phyloP scores from a whole-genome alignment of 2,113 vertebrate genomes.

The Tiliqua scincoides region DNA sequence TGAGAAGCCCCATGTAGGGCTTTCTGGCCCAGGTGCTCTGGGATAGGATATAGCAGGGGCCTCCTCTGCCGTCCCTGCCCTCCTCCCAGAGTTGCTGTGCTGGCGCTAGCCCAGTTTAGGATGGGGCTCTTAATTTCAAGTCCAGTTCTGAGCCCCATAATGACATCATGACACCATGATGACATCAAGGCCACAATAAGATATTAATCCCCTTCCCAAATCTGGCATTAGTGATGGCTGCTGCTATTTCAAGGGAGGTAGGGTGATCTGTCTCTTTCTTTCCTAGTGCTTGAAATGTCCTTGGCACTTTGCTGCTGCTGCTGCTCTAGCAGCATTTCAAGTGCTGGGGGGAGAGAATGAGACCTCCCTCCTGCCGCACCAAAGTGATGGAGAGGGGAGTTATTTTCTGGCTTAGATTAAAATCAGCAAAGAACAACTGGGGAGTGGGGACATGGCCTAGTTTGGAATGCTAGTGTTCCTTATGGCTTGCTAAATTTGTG shows the following conservation, averaged over 20 bases:
- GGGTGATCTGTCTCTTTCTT: not conserved
- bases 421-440: not conserved
- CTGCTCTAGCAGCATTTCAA: not conserved
- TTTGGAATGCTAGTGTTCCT: not conserved
- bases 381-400: not conserved
- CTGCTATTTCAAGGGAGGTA: not conserved
- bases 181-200: not conserved
- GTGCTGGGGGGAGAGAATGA: not conserved
- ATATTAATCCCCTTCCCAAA: not conserved
- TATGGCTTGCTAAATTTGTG: not conserved
- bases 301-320: not conserved
- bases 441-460: too few species aligned
- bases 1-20: too few species aligned
- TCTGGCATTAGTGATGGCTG: not conserved
- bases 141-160: not conserved
- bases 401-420: not conserved
- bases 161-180: not conserved
- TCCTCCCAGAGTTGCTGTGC: too few species aligned
- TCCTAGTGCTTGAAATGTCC: not conserved
- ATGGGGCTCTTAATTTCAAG: too few species aligned
- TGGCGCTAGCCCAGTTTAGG: too few species aligned
- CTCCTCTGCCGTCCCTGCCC: too few species aligned
- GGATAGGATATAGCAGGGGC: too few species aligned
- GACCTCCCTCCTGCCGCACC: not conserved
- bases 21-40: too few species aligned